Percentiles rank a stretch among this genome's conserved stretches.
These are phyloP conservation scores for Scaptomyza cyrtandrae DNA, from an alignment of 2,888 invertebrate species.

Conservation along the genomic window DNA sequence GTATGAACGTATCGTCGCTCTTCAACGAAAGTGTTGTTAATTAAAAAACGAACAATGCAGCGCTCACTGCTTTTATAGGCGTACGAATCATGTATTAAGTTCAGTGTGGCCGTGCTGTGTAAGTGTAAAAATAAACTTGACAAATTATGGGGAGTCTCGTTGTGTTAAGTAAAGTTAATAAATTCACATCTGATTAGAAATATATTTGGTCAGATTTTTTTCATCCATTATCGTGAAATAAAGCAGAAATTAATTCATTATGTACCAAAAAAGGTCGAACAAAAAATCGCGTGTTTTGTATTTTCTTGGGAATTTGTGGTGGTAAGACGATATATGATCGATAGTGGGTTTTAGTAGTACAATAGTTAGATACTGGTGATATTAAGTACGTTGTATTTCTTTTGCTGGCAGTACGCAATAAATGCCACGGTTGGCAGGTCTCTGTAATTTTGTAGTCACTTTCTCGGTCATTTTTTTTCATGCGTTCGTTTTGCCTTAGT, in stretches of 20 bases:
- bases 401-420: constrained; percentile 28
- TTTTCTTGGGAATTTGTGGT: background rate
- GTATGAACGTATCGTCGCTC: constrained; percentile 17
- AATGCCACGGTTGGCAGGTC: constrained; percentile 33
- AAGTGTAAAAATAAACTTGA: constrained; percentile 13
- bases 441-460: constrained; percentile 54
- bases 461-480: constrained; percentile 60
- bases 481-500: constrained; percentile 58
- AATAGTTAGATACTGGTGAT: constrained; percentile 5
- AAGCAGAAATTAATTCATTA: background rate
- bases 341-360: background rate
- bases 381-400: constrained; percentile 13
- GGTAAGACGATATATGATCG: constrained; percentile 12
- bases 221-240: background rate
- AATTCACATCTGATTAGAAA: background rate
- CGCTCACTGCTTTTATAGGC: constrained; percentile 63
- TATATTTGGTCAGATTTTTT: background rate
- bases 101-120: constrained; percentile 23
- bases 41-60: constrained; percentile 52
- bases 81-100: constrained; percentile 7
- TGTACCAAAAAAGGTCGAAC: too few relatives aligned
- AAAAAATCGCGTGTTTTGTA: background rate
- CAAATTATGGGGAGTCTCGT: background rate
- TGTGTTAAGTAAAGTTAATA: too few relatives aligned
- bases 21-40: constrained; percentile 55